These are phyloP conservation scores for Poeciliopsis gracilis DNA, from an alignment of 2,797 vertebrate genomes.

Conservation along the genomic window DNA sequence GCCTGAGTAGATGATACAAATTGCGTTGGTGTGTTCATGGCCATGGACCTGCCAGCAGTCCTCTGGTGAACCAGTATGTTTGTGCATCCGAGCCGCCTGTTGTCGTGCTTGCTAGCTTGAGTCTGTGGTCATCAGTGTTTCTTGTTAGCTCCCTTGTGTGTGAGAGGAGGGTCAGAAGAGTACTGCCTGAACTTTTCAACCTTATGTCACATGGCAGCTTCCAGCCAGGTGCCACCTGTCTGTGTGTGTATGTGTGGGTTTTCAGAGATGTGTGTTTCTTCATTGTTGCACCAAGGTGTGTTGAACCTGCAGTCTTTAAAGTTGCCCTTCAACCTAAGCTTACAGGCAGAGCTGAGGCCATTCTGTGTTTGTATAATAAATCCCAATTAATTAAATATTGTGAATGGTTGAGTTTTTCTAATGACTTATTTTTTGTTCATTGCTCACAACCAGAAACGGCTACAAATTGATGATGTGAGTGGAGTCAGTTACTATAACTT, in stretches of 20 bases:
- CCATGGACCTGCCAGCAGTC: constrained; percentile 41
- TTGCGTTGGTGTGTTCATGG: constrained; percentile 26
- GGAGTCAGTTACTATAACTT: neutral
- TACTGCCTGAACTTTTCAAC: constrained; percentile 41
- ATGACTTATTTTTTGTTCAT: neutral
- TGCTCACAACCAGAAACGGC: neutral
- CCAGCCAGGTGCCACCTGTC: constrained; percentile 30
- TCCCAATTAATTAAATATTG: neutral
- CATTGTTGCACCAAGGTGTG: constrained; percentile 16
- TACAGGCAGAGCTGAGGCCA: constrained; percentile 39
- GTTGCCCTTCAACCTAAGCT: constrained; percentile 18
- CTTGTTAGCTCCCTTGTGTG: constrained; percentile 22
- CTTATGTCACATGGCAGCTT: constrained; percentile 35
- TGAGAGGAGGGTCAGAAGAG: constrained; percentile 20
- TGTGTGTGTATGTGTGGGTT: constrained; percentile 8
- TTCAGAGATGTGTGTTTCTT: constrained; percentile 6
- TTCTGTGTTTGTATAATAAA: neutral
- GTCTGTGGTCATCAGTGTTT: constrained; percentile 16
- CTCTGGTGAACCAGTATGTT: constrained; percentile 42
- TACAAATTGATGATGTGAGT: neutral
- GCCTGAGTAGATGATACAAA: constrained; percentile 30
- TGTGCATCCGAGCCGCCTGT: neutral
- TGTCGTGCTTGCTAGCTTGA: neutral
- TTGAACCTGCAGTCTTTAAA: constrained; percentile 41
- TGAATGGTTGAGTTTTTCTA: neutral